Percentiles rank a stretch among this genome's conserved stretches.
Conservation (phyloP, 2,888 invertebrate genomes). For the Drosophila hamatofila region DNA sequence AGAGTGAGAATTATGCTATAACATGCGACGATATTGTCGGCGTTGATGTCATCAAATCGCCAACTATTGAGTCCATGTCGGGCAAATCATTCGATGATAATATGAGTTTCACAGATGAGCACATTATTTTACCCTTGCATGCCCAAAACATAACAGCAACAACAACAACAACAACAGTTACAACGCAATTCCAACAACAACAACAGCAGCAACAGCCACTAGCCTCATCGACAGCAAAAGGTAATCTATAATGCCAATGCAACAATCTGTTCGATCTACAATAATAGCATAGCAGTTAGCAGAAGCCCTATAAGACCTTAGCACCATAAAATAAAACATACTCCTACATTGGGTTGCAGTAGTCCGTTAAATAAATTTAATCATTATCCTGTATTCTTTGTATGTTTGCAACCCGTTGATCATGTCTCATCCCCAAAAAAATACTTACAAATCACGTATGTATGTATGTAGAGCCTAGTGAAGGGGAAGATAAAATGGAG, state of each 20-base stretch:
- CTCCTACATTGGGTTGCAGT: conserved; percentile 35
- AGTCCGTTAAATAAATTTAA: conserved; percentile 59
- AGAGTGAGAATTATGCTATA: conserved; percentile 85
- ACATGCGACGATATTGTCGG: conserved; percentile 84
- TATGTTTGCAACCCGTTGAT: conserved; percentile 51
- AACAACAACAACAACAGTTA: conserved; percentile 54
- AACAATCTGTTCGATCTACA: conserved; percentile 40
- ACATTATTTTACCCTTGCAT: conserved; percentile 75
- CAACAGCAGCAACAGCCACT: conserved; percentile 50
- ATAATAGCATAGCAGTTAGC: conserved; percentile 37
- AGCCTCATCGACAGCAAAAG: conserved; percentile 63
- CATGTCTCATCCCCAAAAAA: conserved; percentile 27
- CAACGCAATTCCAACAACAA: conserved; percentile 64
- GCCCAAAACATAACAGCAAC: conserved; percentile 70
- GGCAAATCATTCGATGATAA: conserved; percentile 85
- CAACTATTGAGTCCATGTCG: conserved; percentile 85
- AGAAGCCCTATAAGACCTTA: conserved; percentile 33
- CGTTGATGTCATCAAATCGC: conserved; percentile 84
- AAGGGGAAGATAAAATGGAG: conserved; percentile 59
- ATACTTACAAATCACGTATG: conserved; percentile 47
- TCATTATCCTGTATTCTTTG: conserved; percentile 56
- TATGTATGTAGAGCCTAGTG: conserved; percentile 67
- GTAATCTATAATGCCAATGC: conserved; percentile 65
- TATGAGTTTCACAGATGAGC: conserved; percentile 84
- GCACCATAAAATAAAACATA: conserved; percentile 15